Percentiles rank a stretch among this genome's conserved stretches.
Conservation (phyloP, 2,113 vertebrate species). For the Pogona vitticeps region DNA sequence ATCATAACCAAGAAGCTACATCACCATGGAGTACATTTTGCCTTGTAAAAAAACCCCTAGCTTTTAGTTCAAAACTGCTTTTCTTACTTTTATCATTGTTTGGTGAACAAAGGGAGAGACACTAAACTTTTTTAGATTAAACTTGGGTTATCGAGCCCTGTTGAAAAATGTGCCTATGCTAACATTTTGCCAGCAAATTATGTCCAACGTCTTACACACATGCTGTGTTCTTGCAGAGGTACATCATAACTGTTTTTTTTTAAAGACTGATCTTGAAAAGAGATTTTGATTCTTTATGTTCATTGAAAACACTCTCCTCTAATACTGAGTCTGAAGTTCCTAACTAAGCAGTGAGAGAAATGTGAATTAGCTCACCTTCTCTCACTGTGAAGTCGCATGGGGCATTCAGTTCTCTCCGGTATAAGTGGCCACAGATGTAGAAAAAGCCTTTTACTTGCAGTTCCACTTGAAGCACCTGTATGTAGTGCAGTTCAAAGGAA, state of each 20-base stretch:
- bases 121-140: no score
- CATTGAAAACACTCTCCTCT: slow-evolving; percentile 46
- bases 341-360: no score
- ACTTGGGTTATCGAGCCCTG: slow-evolving; percentile 44
- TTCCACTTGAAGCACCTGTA: no score
- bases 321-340: slow-evolving; percentile 56
- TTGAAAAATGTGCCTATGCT: slow-evolving; percentile 59
- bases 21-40: slow-evolving; percentile 1
- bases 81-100: slow-evolving; percentile 12
- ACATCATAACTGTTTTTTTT: slow-evolving; percentile 36
- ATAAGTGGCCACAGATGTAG: no score
- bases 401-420: no score
- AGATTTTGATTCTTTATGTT: slow-evolving; percentile 33
- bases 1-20: slow-evolving; percentile 20
- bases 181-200: slow-evolving; percentile 64
- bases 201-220: slow-evolving; percentile 45
- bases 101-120: slow-evolving; percentile 42
- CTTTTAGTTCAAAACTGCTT: slow-evolving; percentile 40
- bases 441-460: no score
- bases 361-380: no score
- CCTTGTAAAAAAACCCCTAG: slow-evolving; percentile 30
- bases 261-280: slow-evolving; percentile 52
- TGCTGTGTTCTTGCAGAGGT: slow-evolving; percentile 59
- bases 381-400: no score
- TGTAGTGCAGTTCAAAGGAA: no score